Evolutionary conservation across 2,797 vertebrate genomes (phyloP), one percentile per base, ranked within the genome.

Genomic region (Chloroceryle amazona): DNA sequence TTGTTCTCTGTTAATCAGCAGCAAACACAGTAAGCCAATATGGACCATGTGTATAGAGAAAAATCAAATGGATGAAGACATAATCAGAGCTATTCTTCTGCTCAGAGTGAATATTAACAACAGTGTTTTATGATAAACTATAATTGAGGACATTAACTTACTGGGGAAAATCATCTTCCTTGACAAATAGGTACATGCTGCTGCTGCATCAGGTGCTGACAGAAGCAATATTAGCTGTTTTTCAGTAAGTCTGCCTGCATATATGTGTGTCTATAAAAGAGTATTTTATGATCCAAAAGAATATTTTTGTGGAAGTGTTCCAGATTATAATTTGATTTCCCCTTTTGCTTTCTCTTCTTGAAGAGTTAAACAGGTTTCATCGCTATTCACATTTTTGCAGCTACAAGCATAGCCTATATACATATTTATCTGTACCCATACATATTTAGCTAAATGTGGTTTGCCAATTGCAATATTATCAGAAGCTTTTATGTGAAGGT

Each of bases 51-150:
- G 67, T 72, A 46, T 65, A 79, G 54, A 93, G 51, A 52, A 90
- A 92, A 91, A 95, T 85, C 55, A 94, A 86, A 90, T 42, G 21
- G 33, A 52, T 90, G 46, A 75, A 94, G 81, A 60, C 25, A 41
- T 88, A 94, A 93, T 96, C 89, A 87, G 79, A 88, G 65, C 68
- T 83, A 58, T 74, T 95, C 35, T 91, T 92, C 91, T 66, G 20
- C 46, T 95, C 76, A 62, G 54, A 95, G 66, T 93, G 93, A 95
- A 95, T 95, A 92, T 90, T 88, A 94, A 81, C 54, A 72, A 39
- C 51, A 84, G 13, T 61, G 42, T 67, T 93, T 94, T 87, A 74
- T 81, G 82, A 78, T 68, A 95, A 93, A 88, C 79, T 93, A 5
- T 90, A 96, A 90, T 89, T 93, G 84, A 91, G 58, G 41, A 72